Conservation (phyloP, 2,113 vertebrate genomes). For the Terrapene triunguis region DNA sequence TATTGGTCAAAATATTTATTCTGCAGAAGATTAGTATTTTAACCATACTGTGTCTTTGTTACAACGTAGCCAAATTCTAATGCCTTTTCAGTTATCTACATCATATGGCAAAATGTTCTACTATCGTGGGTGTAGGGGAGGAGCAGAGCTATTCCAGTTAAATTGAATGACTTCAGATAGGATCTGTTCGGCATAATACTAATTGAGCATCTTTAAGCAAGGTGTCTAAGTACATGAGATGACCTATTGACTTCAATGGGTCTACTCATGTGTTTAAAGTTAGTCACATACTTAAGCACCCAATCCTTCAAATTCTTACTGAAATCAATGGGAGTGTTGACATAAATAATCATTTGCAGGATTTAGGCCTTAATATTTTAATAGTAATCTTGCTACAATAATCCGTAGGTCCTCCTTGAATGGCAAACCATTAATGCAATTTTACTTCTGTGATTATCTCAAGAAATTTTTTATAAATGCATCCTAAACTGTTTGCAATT, state of each 20-base stretch:
- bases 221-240: neutral
- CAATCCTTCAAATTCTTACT: neutral
- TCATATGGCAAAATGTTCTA: neutral
- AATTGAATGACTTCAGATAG: neutral
- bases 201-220: neutral
- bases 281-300: neutral
- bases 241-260: neutral
- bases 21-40: neutral
- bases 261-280: neutral
- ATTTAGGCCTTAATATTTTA: neutral
- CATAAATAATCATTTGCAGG: neutral
- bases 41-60: neutral
- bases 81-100: neutral
- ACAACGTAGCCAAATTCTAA: neutral
- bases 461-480: neutral
- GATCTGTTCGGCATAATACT: fast-evolving
- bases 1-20: neutral
- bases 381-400: neutral
- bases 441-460: slow-evolving; percentile 7
- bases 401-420: neutral
- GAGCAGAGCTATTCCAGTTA: neutral
- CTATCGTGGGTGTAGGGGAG: fast-evolving
- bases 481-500: slow-evolving; percentile 53
- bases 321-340: neutral
- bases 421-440: neutral